Base-by-base conservation (phyloP, 2,113 vertebrate species). In the Donacobius atricapilla region DNA sequence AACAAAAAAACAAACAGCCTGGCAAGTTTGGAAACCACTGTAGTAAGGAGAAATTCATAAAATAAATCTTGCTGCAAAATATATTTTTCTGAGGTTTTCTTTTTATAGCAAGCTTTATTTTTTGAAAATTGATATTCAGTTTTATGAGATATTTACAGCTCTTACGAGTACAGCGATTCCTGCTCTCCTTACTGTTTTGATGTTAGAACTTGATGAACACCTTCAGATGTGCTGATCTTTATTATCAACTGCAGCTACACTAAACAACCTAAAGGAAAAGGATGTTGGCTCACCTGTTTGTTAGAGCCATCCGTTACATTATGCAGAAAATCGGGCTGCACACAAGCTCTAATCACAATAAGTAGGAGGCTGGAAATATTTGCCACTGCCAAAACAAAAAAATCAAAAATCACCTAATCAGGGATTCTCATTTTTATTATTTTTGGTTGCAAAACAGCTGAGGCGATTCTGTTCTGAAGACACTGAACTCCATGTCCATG, bases 61-160 rank as follows among this genome's bases (percentile, higher is more conserved):
- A 93, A 71, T 90, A 88, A 92, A 93, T 82, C 78, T 75, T 66
- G 79, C 2, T 68, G 50, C 73, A 91, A 93, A 91, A 90, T 70
- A 79, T 27, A 69, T 63, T 53, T 82, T 93, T 51, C 56, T 83
- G 42, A 39, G 30, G 31, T 71, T 92, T 85, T 70, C 53, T 87
- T 94, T 94, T 85, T 81, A 96, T 80, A 84, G 68, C 58, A 85
- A 86, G 73, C 56, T 92, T 87, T 92, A 63, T 88, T 93, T 96
- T 89, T 81, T 60, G 15, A 73, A 87, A 97, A 95, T 47, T 96
- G 50, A 88, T 95, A 73, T 60, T 83, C 81, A 79, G 25, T 76
- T 93, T 90, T 70, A 71, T 0, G 1, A 87, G 86, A 87, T 93
- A 97, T 97, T 93, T 96, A 91, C 89, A 83, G 58, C 78, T 93